A percentile compares a stretch with the other conserved stretches of the same genome.
phyloP scores from a whole-genome alignment of 2,888 invertebrate species.

The Trissonchulus latispiculum region DNA sequence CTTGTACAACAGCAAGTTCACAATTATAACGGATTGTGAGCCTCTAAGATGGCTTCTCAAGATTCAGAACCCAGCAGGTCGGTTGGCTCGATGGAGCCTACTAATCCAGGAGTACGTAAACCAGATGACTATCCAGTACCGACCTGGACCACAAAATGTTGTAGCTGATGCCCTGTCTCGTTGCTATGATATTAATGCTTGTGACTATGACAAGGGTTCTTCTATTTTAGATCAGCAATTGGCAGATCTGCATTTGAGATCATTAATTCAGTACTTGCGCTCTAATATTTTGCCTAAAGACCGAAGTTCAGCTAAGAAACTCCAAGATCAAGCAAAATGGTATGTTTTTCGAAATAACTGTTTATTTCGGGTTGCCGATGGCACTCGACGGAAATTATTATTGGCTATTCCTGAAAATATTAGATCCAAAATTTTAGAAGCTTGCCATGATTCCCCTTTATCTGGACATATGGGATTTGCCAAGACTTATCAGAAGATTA shows the following conservation, averaged over 20 bases:
- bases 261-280: background rate
- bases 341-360: too few species aligned
- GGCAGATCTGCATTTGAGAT: too few species aligned
- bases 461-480: slow-evolving; percentile 29
- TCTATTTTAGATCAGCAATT: background rate
- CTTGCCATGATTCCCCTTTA: background rate
- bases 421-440: background rate
- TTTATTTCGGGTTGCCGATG: too few species aligned
- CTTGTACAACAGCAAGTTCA: slow-evolving; percentile 11
- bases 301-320: too few species aligned
- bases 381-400: too few species aligned
- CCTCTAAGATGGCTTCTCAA: slow-evolving; percentile 21
- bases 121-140: background rate
- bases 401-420: background rate
- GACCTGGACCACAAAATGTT: background rate
- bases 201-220: background rate
- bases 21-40: slow-evolving; percentile 23
- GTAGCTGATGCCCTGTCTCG: background rate
- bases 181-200: background rate
- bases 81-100: slow-evolving; percentile 2
- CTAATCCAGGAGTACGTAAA: background rate
- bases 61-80: background rate
- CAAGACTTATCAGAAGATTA: slow-evolving; percentile 24
- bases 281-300: background rate
- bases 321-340: too few species aligned